phyloP scores from a whole-genome alignment of 1,140 invertebrate genomes.

The Acromyrmex charruanus region DNA sequence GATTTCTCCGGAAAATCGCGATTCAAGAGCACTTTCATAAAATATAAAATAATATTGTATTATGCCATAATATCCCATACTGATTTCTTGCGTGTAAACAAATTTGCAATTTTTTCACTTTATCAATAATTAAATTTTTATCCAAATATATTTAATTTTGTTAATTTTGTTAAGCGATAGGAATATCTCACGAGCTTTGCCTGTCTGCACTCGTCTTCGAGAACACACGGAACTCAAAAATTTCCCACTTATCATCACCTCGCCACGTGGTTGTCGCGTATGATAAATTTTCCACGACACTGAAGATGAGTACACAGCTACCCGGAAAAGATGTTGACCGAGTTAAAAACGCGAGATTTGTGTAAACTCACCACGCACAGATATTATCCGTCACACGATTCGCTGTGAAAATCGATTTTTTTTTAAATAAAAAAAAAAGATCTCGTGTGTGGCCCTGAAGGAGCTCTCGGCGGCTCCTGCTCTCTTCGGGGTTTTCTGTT shows the following conservation, averaged over 20 bases:
- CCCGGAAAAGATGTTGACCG: conserved; percentile 1
- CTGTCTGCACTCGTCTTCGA: background rate
- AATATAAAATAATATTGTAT: background rate
- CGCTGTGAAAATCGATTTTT: conserved; percentile 35
- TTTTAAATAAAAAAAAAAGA: conserved; percentile 58
- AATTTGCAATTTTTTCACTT: background rate
- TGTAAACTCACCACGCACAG: conserved; percentile 82
- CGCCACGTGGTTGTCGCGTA: conserved; percentile 56
- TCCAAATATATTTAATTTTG: conserved; percentile 2
- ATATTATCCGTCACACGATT: conserved; percentile 74
- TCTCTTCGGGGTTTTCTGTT: conserved; percentile 84
- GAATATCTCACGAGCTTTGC: background rate
- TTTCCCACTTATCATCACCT: conserved; percentile 49
- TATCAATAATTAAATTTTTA: background rate
- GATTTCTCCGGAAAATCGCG: conserved; percentile 31
- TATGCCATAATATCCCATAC: background rate
- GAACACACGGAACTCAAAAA: conserved; percentile 35
- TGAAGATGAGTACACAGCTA: conserved; percentile 11
- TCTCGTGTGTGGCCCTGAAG: conserved; percentile 54
- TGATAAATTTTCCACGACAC: conserved; percentile 39
- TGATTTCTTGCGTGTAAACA: background rate
- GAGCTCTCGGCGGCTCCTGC: conserved; percentile 83
- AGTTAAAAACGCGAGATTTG: background rate
- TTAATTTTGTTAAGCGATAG: background rate
- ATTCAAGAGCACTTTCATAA: conserved; percentile 14